These are phyloP conservation scores for Clarias batrachus DNA, from an alignment of 2,113 vertebrate species.

Conservation along the genomic window DNA sequence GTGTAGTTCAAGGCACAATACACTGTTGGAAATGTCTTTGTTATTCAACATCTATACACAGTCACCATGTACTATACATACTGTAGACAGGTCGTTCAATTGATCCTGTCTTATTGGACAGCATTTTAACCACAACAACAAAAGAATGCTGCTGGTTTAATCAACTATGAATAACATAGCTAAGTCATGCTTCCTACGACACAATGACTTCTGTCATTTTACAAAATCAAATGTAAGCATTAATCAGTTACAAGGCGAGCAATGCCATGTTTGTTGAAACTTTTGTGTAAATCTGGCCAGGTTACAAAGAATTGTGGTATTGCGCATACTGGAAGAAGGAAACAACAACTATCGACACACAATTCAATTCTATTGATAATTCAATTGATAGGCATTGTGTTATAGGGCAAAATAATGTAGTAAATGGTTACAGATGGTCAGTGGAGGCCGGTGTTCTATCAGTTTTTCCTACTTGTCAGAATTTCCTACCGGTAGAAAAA, in stretches of 20 bases:
- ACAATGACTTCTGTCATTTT: background rate
- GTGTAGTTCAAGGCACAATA: conserved; percentile 7
- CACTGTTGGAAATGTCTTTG: background rate
- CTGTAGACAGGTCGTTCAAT: background rate
- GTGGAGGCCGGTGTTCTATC: no score
- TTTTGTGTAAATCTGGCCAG: background rate
- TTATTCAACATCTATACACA: background rate
- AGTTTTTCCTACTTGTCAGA: no score
- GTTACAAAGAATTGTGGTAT: background rate
- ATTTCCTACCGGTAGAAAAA: no score
- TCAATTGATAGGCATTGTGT: background rate
- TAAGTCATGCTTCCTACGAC: background rate
- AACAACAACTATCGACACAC: background rate
- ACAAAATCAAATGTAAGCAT: background rate
- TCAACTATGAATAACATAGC: background rate
- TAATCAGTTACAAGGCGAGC: background rate
- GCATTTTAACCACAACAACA: background rate
- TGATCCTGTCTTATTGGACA: background rate
- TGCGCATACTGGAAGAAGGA: background rate
- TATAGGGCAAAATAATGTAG: no score
- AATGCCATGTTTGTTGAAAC: background rate
- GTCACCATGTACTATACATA: background rate
- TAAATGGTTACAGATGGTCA: background rate
- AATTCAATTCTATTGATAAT: background rate
- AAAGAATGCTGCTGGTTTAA: background rate